Evolutionary conservation across 2,888 invertebrate genomes (phyloP), one percentile per base, ranked within the genome.

Genomic region (Piscicola geometra): DNA sequence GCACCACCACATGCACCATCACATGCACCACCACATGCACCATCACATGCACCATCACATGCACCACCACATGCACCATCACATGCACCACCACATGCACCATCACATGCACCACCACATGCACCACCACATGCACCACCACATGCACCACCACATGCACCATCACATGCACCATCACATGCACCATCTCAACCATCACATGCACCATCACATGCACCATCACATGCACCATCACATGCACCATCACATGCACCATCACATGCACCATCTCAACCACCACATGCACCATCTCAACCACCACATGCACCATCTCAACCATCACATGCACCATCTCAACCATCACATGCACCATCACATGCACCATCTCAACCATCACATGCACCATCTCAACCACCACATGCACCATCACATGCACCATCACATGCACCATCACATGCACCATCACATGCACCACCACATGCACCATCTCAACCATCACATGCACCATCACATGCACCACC

Each of bases 401-500:
- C 67, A 25, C 32, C 33, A 25, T 67, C 67, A 3, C n/a, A 15
- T 3, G 12, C 67, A 25, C 32, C 67, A 15, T 35, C 67, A 25
- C 18, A 15, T 15, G 12, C 67, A 25, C 32, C 35, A 15, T 67
- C 32, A 18, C 15, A 15, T 28, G 12, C 35, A 67, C 32, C 67
- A 67, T 67, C 67, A 67, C 32, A 15, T 28, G 12, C 67, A 67
- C 32, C 35, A 56, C n/a, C 60, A 56, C n/a, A 9, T 18, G 9
- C 60, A 56, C n/a, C 60, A 56, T 67, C 67, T 12, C 32, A 15
- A 67, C 32, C 67, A 67, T 67, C 32, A 35, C 32, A 5, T 12
- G 12, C 67, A 67, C 32, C 67, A 67, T 67, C 67, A 67, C 18
- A 15, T 28, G 12, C 67, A 67, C 32, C 67, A 67, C n/a, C 60